phyloP scores from a whole-genome alignment of 2,888 invertebrate species.

The Eucera pruinosa region DNA sequence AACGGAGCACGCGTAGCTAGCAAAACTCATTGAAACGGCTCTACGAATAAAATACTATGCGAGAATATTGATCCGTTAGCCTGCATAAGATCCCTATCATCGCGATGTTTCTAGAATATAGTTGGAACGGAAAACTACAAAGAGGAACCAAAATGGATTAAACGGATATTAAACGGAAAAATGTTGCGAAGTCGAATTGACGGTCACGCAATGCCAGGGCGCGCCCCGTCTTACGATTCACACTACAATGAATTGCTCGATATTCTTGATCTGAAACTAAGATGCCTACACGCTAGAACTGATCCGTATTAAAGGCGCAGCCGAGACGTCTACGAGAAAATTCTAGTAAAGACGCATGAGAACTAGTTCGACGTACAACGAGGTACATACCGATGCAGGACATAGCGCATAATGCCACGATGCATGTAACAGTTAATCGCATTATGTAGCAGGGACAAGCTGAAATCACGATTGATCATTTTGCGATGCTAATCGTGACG shows the following conservation, averaged over 20 bases:
- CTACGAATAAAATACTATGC: constrained; percentile 24
- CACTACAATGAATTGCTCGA: constrained; percentile 39
- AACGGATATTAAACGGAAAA: constrained; percentile 44
- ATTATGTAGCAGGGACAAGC: constrained; percentile 44
- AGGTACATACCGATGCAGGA: constrained; percentile 24
- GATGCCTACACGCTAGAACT: constrained; percentile 10
- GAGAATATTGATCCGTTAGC: constrained; percentile 47
- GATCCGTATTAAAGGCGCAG: constrained; percentile 24
- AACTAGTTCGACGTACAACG: constrained; percentile 43
- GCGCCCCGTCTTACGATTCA: constrained; percentile 50
- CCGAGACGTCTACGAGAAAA: constrained; percentile 17
- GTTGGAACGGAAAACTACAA: constrained; percentile 20
- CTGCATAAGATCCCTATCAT: constrained; percentile 46
- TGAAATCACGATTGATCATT: constrained; percentile 55
- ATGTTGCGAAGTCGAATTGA: constrained; percentile 27
- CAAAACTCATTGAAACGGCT: constrained; percentile 6
- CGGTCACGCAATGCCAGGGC: constrained; percentile 66
- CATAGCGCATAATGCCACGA: constrained; percentile 41
- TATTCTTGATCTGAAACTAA: constrained; percentile 4
- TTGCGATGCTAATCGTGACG: constrained; percentile 28
- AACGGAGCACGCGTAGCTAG: not conserved
- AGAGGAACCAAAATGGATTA: constrained; percentile 36
- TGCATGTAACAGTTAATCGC: constrained; percentile 62
- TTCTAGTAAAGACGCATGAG: constrained; percentile 47
- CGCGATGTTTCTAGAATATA: constrained; percentile 39